A percentile compares a stretch with the other conserved stretches of the same genome.
phyloP scores from a whole-genome alignment of 1,140 invertebrate genomes.

The Drosophila aff. region DNA sequence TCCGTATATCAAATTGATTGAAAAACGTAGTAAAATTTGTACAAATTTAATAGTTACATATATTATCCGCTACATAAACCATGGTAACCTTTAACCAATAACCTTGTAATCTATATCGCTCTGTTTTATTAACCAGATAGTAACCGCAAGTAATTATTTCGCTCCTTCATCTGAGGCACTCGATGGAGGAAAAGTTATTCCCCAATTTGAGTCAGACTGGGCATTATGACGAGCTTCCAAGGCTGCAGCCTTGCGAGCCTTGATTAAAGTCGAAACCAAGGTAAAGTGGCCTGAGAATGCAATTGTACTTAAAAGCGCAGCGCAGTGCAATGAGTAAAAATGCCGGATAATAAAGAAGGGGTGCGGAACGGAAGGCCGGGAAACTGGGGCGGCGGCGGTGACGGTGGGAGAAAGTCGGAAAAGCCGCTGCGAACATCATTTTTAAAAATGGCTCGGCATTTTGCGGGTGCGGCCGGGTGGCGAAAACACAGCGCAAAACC shows the following conservation, averaged over 20 bases:
- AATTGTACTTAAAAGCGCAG: constrained; percentile 59
- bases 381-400: background rate
- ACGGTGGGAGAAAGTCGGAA: constrained; percentile 14
- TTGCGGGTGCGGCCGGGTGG: constrained; percentile 56
- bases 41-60: background rate
- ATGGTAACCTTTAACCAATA: too few relatives aligned
- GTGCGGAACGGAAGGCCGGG: background rate
- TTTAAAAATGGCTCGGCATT: constrained; percentile 72
- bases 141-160: background rate
- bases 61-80: background rate
- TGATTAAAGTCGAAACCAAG: constrained; percentile 68
- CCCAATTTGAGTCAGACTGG: constrained; percentile 29
- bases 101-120: too few relatives aligned
- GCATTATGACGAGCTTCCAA: constrained; percentile 26
- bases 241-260: constrained; percentile 52
- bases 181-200: constrained; percentile 19
- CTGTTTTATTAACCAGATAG: background rate
- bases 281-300: constrained; percentile 59
- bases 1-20: too few relatives aligned
- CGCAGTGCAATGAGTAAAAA: constrained; percentile 50
- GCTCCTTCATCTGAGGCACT: constrained; percentile 4
- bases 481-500: constrained; percentile 60
- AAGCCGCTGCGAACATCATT: constrained; percentile 71
- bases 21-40: too few relatives aligned
- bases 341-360: constrained; percentile 44